Conservation (phyloP, 92 coral and sea anemone species). For the Pocillopora meandrina region DNA sequence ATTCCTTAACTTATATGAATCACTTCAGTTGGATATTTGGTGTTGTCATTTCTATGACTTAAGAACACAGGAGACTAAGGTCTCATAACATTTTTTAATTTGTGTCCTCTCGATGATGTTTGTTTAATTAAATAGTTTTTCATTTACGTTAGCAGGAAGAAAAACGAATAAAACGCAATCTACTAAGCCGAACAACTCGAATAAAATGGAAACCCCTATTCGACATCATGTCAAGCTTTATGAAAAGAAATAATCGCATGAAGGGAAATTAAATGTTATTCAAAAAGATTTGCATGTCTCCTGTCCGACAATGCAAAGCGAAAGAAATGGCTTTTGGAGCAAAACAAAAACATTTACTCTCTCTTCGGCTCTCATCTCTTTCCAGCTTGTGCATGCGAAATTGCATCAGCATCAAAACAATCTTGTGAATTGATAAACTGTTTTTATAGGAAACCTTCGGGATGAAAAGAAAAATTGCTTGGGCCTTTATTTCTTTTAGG, state of each 20-base stretch:
- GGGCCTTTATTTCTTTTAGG: no score
- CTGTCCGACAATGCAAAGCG: background rate
- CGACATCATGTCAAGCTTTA: background rate
- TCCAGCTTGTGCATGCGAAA: no score
- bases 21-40: background rate
- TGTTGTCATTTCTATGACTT: background rate
- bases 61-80: background rate
- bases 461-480: no score
- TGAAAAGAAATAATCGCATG: background rate
- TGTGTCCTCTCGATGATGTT: background rate
- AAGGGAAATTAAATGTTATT: conserved; percentile 2
- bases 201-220: background rate
- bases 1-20: background rate
- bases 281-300: background rate
- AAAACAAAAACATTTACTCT: background rate
- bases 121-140: conserved; percentile 20
- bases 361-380: no score
- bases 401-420: no score
- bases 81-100: background rate
- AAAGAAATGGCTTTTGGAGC: background rate
- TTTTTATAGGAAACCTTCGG: no score
- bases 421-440: no score
- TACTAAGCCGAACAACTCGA: background rate
- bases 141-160: conserved; percentile 4
- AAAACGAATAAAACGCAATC: conserved; percentile 4